These are phyloP conservation scores for Donacobius atricapilla DNA, from an alignment of 2,113 vertebrate genomes.

Conservation along the genomic window DNA sequence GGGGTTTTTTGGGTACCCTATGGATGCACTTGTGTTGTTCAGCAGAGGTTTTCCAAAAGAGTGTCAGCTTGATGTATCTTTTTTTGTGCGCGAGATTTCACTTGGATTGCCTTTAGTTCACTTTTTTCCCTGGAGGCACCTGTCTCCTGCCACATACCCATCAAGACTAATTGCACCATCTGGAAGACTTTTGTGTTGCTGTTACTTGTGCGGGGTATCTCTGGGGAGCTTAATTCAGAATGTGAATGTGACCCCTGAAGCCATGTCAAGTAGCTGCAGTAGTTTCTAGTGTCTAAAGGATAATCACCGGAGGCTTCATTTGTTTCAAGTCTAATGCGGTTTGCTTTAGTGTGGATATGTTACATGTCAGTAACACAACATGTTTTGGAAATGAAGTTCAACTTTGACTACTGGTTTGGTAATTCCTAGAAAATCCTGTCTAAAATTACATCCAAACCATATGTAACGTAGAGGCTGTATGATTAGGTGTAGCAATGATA, in stretches of 20 bases:
- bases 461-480: background rate
- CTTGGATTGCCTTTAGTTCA: slow-evolving; percentile 56
- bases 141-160: slow-evolving; percentile 72
- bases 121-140: slow-evolving; percentile 44
- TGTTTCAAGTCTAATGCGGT: slow-evolving; percentile 57
- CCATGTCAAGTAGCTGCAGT: slow-evolving; percentile 67
- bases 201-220: slow-evolving; percentile 44
- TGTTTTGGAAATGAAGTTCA: slow-evolving; percentile 52
- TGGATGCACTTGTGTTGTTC: background rate
- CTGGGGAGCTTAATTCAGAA: slow-evolving; percentile 55
- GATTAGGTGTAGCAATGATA: background rate
- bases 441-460: background rate
- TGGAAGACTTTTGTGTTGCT: slow-evolving; percentile 63
- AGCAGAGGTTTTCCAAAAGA: slow-evolving; percentile 32
- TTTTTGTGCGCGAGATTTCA: background rate
- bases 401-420: slow-evolving; percentile 26
- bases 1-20: background rate
- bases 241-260: slow-evolving; percentile 71
- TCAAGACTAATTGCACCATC: slow-evolving; percentile 80
- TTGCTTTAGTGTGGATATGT: slow-evolving; percentile 29
- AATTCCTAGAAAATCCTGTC: slow-evolving; percentile 20
- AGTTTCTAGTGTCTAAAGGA: slow-evolving; percentile 50
- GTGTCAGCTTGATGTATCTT: slow-evolving; percentile 18
- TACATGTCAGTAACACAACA: slow-evolving; percentile 20
- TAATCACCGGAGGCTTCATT: slow-evolving; percentile 67